A percentile compares a stretch with the other conserved stretches of the same genome.
Conservation (phyloP, 1,140 invertebrate genomes). For the Cataglyphis hispanica region DNA sequence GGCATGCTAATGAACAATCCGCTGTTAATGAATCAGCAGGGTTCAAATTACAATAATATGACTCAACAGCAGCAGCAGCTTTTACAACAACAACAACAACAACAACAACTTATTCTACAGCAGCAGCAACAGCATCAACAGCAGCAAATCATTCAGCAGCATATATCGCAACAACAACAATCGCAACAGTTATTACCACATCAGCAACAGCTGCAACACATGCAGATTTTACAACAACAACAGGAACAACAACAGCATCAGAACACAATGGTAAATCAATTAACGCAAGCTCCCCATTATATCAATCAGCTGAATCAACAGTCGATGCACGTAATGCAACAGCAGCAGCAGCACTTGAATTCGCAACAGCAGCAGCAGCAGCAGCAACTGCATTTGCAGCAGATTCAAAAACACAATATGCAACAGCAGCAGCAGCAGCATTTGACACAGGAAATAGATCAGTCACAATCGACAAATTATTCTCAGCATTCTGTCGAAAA, state of each 20-base stretch:
- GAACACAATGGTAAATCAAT: slow-evolving; percentile 79
- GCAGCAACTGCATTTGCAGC: slow-evolving; percentile 80
- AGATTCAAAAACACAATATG: slow-evolving; percentile 83
- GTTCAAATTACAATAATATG: slow-evolving; percentile 81
- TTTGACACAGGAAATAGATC: slow-evolving; percentile 78
- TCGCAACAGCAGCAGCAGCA: slow-evolving; percentile 80
- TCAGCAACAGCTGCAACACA: slow-evolving; percentile 81
- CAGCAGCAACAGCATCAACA: slow-evolving; percentile 82
- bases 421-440: slow-evolving; percentile 83
- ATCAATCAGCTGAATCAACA: slow-evolving; percentile 80
- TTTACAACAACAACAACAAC: slow-evolving; percentile 78
- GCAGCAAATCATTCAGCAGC: slow-evolving; percentile 80
- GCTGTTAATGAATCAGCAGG: slow-evolving; percentile 84
- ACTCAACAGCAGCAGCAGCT: slow-evolving; percentile 77
- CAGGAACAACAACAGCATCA: slow-evolving; percentile 79
- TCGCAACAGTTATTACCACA: slow-evolving; percentile 75
- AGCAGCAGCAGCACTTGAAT: slow-evolving; percentile 77
- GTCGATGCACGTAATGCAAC: slow-evolving; percentile 77
- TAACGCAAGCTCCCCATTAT: slow-evolving; percentile 77
- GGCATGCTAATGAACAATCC: slow-evolving; percentile 84
- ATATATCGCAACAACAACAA: slow-evolving; percentile 77
- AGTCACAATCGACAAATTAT: slow-evolving; percentile 78
- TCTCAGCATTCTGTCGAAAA: slow-evolving; percentile 78
- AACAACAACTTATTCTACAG: slow-evolving; percentile 78
- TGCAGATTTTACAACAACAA: slow-evolving; percentile 81